phyloP scores from a whole-genome alignment of 2,888 invertebrate species.

The Bruchidius siliquastri region DNA sequence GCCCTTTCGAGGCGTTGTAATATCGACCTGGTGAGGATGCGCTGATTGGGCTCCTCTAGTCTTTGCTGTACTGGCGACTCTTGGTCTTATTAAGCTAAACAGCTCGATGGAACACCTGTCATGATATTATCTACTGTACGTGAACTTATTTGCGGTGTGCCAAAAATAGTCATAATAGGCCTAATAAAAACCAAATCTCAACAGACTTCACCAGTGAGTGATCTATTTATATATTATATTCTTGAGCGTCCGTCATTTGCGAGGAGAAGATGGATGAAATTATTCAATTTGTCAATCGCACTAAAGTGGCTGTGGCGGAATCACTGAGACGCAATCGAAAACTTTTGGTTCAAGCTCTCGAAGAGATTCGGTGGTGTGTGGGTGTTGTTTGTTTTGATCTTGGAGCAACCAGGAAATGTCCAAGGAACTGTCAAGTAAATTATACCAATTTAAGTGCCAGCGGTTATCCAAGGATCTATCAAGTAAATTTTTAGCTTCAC shows the following conservation, averaged over 20 bases:
- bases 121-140: too few relatives aligned
- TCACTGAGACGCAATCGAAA: too few relatives aligned
- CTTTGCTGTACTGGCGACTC: too few relatives aligned
- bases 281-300: neutral
- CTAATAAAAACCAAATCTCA: neutral
- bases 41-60: too few relatives aligned
- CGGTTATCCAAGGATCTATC: neutral
- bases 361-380: neutral
- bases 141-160: neutral
- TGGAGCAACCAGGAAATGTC: neutral
- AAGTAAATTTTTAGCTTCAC: neutral
- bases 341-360: neutral
- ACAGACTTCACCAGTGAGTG: neutral
- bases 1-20: too few relatives aligned
- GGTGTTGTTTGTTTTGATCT: neutral
- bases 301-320: neutral
- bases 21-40: too few relatives aligned
- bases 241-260: neutral
- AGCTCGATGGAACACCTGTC: too few relatives aligned
- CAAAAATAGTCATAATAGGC: neutral
- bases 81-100: too few relatives aligned
- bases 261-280: neutral
- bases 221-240: neutral
- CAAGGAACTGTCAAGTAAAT: neutral
- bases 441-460: neutral